These are phyloP conservation scores for Psittacula echo DNA, from an alignment of 2,797 vertebrate species.

Conservation along the genomic window DNA sequence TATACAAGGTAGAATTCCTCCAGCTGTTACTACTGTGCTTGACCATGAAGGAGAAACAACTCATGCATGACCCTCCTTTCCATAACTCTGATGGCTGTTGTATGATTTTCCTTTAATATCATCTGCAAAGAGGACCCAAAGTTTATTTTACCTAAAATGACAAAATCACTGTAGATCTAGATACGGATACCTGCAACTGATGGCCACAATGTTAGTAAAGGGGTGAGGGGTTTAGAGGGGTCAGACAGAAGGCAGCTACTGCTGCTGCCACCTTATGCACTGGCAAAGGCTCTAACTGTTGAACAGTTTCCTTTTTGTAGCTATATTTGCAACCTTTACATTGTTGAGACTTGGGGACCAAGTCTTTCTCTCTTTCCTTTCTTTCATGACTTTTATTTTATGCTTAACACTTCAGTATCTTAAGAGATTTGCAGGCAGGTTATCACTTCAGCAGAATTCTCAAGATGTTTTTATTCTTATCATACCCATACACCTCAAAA, in stretches of 20 bases:
- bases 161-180: background rate
- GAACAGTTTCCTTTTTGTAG: background rate
- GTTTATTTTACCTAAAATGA: background rate
- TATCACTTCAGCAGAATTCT: background rate
- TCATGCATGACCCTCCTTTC: background rate
- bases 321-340: background rate
- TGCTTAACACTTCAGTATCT: background rate
- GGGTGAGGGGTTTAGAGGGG: accelerated
- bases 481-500: background rate
- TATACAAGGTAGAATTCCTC: background rate
- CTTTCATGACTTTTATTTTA: background rate
- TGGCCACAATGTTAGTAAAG: background rate
- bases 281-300: background rate
- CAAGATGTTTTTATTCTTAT: background rate
- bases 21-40: background rate
- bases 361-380: background rate
- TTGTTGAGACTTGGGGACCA: background rate
- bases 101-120: background rate
- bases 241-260: background rate
- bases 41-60: background rate
- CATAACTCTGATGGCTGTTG: background rate
- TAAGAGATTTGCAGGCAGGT: background rate
- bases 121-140: background rate
- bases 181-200: background rate
- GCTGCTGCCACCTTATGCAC: accelerated